Evolutionary conservation across 2,113 vertebrate species (phyloP), one percentile per base, ranked within the genome.

Genomic region (Gallinago paraguaiae): DNA sequence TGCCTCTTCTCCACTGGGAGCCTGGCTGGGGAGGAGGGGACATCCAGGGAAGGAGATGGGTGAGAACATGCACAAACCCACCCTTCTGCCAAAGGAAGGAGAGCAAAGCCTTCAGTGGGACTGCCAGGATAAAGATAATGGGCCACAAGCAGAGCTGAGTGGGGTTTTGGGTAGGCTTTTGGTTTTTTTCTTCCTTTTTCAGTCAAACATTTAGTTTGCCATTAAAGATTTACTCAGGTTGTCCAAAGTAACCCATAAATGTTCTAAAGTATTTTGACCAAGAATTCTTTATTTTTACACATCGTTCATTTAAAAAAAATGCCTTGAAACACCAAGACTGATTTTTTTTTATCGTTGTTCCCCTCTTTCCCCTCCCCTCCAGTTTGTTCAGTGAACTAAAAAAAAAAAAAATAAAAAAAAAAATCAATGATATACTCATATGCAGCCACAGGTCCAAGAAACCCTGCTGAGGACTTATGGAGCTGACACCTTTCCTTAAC

Each of bases 401-500:
- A 61, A 59, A 75, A 82, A 84, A 57, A 35, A 8, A 31, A 46
- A 37, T 39, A 39, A 39, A 39, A 39, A 39, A 11, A 39, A 39
- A 41, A 20, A 74, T 72, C 60, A 88, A 25, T 70, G 54, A 60
- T 31, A 35, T 46, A 56, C 69, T 82, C 45, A 57, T 43, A 64
- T 19, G 50, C 64, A 93, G 86, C 75, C 82, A 83, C 86, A 39
- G 83, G 81, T 87, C 41, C 5, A 3, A 80, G 88, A 92, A 90
- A 84, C 45, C 81, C 86, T 2, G 4, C 41, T 31, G 51, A 87
- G 86, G 35, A 48, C 57, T 78, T 90, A 59, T 0, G 28, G 93
- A 96, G 76, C 91, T 88, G 82, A 85, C 27, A 70, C 53, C 83
- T 75, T 41, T 19, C 83, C 85, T 88, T 92, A 65, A 84, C 72